These are phyloP conservation scores for Umimayanthus chanpuru DNA, from an alignment of 92 coral and sea anemone genomes.

Conservation along the genomic window DNA sequence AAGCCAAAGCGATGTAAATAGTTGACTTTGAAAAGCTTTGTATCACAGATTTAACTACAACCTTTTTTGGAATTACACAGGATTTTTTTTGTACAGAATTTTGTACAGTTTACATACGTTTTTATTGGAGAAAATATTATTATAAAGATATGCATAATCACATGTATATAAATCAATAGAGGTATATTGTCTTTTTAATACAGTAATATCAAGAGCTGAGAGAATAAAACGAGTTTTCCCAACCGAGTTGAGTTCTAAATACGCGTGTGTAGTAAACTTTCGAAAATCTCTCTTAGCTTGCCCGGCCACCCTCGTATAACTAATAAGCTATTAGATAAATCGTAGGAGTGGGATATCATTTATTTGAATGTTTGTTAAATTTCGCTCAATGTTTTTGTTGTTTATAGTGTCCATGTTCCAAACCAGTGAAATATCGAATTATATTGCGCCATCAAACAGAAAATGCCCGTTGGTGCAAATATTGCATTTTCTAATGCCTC, in stretches of 20 bases:
- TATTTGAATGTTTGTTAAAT: not conserved
- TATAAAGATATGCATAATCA: not conserved
- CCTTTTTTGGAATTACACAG: not conserved
- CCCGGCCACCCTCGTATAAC: not conserved
- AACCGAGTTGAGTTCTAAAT: not conserved
- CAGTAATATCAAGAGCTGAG: not conserved
- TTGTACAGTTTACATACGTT: slow-evolving; percentile 6
- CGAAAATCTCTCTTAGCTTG: too few species aligned
- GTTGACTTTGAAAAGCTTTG: not conserved
- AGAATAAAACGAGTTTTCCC: too few species aligned
- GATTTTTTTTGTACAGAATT: not conserved
- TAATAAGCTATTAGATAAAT: too few species aligned
- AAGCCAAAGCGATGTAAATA: not conserved
- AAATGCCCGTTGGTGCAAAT: not conserved
- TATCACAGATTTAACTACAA: not conserved
- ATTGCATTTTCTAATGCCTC: not conserved
- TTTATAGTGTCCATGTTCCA: not conserved
- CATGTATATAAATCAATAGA: not conserved
- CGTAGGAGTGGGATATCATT: not conserved
- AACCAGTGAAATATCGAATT: not conserved
- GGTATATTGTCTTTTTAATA: not conserved
- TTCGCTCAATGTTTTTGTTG: not conserved
- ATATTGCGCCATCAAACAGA: not conserved
- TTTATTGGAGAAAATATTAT: not conserved
- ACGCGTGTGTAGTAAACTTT: too few species aligned